Conservation (phyloP, 2,113 vertebrate species). For the Tenrec ecaudatus region DNA sequence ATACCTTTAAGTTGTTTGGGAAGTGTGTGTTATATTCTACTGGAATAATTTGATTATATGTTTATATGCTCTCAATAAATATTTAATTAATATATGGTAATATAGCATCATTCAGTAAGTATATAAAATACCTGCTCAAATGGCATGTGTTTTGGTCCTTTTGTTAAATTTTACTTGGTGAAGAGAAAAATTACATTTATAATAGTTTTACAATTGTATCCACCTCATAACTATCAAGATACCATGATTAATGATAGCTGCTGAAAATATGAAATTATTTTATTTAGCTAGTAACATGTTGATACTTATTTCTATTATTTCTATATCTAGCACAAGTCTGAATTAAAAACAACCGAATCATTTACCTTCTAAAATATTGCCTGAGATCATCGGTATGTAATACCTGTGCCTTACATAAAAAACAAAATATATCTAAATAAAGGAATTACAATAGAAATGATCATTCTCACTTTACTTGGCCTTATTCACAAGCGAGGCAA, state of each 20-base stretch:
- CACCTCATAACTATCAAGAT: conserved; percentile 18
- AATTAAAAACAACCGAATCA: neutral
- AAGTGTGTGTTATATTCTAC: neutral
- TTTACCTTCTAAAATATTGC: conserved; percentile 17
- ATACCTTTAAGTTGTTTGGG: neutral
- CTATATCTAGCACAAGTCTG: neutral
- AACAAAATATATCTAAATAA: conserved; percentile 30
- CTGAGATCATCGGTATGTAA: neutral
- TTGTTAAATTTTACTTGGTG: neutral
- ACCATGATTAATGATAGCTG: neutral
- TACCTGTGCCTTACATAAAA: neutral
- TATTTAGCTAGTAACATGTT: neutral
- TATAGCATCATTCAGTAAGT: neutral
- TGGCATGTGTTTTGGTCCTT: conserved; percentile 5
- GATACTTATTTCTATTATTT: neutral
- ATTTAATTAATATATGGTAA: neutral
- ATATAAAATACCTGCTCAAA: neutral
- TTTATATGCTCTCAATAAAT: neutral
- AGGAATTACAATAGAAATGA: neutral
- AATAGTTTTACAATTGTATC: neutral
- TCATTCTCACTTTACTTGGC: neutral
- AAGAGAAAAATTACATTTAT: conserved; percentile 20
- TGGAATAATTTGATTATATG: neutral
- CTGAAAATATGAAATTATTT: conserved; percentile 11
- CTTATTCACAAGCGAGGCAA: neutral